These are phyloP conservation scores for Tribolium freemani DNA, from an alignment of 2,888 invertebrate species.

Conservation along the genomic window DNA sequence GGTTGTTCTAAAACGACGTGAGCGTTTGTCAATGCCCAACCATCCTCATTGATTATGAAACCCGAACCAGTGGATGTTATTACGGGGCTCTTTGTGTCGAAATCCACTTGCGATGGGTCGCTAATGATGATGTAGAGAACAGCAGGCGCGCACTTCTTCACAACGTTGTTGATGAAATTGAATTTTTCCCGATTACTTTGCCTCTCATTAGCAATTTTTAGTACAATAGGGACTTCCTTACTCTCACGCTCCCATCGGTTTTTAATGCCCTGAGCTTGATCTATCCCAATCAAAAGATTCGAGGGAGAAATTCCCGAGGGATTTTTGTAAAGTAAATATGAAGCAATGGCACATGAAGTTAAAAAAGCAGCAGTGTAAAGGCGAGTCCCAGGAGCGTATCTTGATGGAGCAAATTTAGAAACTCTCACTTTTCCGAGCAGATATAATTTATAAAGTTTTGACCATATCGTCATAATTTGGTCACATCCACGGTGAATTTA, in stretches of 20 bases:
- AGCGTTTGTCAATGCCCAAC: slow-evolving; percentile 93
- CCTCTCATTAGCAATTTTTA: too few relatives aligned
- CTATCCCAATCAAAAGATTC: too few relatives aligned
- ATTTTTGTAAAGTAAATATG: slow-evolving; percentile 6
- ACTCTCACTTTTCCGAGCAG: neutral
- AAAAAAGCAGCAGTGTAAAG: slow-evolving; percentile 1
- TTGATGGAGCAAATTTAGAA: neutral
- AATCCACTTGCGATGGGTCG: slow-evolving; percentile 78
- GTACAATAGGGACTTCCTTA: neutral
- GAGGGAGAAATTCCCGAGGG: neutral
- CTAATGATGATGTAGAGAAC: slow-evolving; percentile 93
- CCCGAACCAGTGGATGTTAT: slow-evolving; percentile 91
- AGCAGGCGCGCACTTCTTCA: slow-evolving; percentile 84
- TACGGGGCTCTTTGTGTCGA: slow-evolving; percentile 76
- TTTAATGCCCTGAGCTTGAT: too few relatives aligned
- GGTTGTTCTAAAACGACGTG: slow-evolving; percentile 91
- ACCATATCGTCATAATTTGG: slow-evolving; percentile 25
- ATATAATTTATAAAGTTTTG: slow-evolving; percentile 1
- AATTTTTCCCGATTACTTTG: slow-evolving; percentile 49
- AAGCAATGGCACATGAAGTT: slow-evolving; percentile 9
- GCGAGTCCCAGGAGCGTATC: neutral
- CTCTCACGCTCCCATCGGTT: too few relatives aligned
- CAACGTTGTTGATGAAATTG: slow-evolving; percentile 71
- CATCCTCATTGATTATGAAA: slow-evolving; percentile 88
- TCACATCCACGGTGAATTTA: neutral